Percentiles rank a stretch among this genome's conserved stretches.
Conservation (phyloP, 1,140 invertebrate genomes). For the Eupeodes corollae region DNA sequence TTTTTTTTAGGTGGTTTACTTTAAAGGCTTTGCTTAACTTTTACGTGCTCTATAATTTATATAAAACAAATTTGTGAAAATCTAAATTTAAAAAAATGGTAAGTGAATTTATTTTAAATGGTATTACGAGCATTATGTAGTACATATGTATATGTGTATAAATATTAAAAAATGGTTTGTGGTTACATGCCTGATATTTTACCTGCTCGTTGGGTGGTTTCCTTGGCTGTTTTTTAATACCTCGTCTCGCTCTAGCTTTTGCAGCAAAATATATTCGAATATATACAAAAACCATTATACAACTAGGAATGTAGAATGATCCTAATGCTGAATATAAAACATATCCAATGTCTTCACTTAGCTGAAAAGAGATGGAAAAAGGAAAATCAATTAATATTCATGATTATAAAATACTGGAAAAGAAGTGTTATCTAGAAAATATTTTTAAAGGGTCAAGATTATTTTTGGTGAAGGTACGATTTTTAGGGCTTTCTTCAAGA, state of each 20-base stretch:
- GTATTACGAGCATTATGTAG: too few species aligned
- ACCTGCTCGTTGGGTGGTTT: constrained; percentile 47
- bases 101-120: neutral
- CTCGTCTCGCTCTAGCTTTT: constrained; percentile 74
- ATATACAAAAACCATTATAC: constrained; percentile 99
- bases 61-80: too few species aligned
- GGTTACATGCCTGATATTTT: constrained; percentile 4
- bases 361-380: constrained; percentile 45
- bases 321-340: constrained; percentile 95
- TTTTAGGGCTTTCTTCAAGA: too few species aligned
- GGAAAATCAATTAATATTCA: too few species aligned
- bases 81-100: too few species aligned
- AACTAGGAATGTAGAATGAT: constrained; percentile 97
- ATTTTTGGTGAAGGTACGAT: too few species aligned
- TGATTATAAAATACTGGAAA: too few species aligned
- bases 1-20: too few species aligned
- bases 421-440: too few species aligned
- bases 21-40: too few species aligned
- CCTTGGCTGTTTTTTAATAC: constrained; percentile 66
- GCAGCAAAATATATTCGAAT: constrained; percentile 96
- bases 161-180: neutral
- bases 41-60: too few species aligned
- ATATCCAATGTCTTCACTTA: constrained; percentile 91
- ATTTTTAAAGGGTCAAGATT: too few species aligned
- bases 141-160: neutral